A percentile compares a stretch with the other conserved stretches of the same genome.
phyloP scores from a whole-genome alignment of 1,140 invertebrate species.

The Phocides pigmalion region DNA sequence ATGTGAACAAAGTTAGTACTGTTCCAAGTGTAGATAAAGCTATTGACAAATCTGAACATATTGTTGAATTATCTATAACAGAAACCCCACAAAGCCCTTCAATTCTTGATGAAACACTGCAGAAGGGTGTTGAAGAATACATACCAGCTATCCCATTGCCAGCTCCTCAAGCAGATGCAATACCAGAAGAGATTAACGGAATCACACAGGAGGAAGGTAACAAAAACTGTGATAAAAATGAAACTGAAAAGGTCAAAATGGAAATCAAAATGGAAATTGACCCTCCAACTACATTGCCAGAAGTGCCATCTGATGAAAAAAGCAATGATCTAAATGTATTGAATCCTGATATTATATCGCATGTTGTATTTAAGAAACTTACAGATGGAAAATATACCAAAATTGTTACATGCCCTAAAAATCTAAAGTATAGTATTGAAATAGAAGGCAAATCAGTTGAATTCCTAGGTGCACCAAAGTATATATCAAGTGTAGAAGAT shows the following conservation, averaged over 20 bases:
- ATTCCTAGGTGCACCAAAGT: conserved; percentile 79
- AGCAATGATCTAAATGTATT: neutral
- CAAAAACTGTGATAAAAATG: conserved; percentile 10
- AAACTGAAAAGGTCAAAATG: conserved; percentile 21
- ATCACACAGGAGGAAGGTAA: conserved; percentile 3
- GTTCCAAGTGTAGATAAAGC: conserved; percentile 42
- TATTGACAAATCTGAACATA: conserved; percentile 30
- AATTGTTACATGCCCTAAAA: conserved; percentile 74
- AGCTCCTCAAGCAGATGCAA: conserved; percentile 16
- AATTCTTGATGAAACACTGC: conserved; percentile 70
- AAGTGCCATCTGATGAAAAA: neutral
- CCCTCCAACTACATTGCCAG: neutral
- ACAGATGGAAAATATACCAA: conserved; percentile 67
- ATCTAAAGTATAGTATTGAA: conserved; percentile 75
- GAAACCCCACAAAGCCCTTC: conserved; percentile 71
- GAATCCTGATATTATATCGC: conserved; percentile 50
- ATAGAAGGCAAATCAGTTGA: conserved; percentile 74
- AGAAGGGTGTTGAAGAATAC: conserved; percentile 71
- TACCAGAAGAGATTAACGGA: conserved; percentile 21
- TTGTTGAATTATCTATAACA: conserved; percentile 30
- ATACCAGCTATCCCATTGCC: conserved; percentile 41
- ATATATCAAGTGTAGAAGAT: conserved; percentile 76
- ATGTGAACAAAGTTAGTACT: conserved; percentile 56
- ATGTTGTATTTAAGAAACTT: conserved; percentile 75
- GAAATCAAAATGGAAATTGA: conserved; percentile 12